phyloP scores from a whole-genome alignment of 2,797 vertebrate species.

The Coluber constrictor region DNA sequence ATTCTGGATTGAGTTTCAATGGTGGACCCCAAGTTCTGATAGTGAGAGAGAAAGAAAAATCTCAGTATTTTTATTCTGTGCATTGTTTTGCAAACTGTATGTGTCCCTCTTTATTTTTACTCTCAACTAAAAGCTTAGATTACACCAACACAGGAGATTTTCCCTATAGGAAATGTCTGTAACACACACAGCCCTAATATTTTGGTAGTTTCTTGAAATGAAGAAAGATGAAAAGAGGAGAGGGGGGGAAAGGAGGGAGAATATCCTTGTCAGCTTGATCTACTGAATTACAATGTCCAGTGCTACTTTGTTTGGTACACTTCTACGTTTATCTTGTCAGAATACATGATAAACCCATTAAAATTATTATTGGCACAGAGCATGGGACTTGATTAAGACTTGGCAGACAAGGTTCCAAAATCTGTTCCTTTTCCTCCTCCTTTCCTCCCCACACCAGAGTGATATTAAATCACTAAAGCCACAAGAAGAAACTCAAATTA shows the following conservation, averaged over 20 bases:
- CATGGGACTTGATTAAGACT: constrained; percentile 72
- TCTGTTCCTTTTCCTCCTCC: constrained; percentile 34
- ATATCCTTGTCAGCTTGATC: constrained; percentile 54
- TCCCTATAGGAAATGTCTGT: not conserved
- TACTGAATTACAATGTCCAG: constrained; percentile 43
- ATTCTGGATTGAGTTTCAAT: not conserved
- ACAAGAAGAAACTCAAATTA: constrained; percentile 71
- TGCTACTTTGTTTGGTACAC: constrained; percentile 57
- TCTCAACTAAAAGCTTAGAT: not conserved
- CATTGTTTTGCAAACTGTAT: not conserved
- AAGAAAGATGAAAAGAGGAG: not conserved
- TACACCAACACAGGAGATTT: not conserved
- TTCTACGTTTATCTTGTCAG: constrained; percentile 61
- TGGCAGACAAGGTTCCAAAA: constrained; percentile 59
- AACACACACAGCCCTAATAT: not conserved
- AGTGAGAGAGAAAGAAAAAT: not conserved
- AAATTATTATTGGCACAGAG: constrained; percentile 74
- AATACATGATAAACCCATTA: constrained; percentile 70
- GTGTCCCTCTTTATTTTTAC: not conserved
- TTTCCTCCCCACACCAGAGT: constrained; percentile 6
- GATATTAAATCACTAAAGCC: constrained; percentile 69
- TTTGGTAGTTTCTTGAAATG: constrained; percentile 44
- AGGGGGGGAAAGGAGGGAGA: not conserved
- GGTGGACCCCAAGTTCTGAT: not conserved
- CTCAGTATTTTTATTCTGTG: not conserved